Conservation (phyloP, 1,140 invertebrate genomes). For the Drosophila cardini region DNA sequence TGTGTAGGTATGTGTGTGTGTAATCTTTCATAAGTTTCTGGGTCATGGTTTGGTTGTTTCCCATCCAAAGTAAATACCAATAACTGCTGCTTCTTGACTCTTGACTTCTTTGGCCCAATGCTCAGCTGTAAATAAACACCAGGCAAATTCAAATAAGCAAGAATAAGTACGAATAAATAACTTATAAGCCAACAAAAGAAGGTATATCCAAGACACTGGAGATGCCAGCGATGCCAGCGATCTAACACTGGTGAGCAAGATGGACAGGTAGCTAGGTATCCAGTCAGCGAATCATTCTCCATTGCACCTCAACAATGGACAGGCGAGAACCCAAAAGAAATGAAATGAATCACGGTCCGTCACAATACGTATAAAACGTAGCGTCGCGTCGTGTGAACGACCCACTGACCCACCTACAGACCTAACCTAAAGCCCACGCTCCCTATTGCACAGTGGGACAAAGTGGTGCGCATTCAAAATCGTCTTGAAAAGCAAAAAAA, state of each 20-base stretch:
- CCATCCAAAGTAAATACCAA: conserved; percentile 54
- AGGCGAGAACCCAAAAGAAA: conserved; percentile 26
- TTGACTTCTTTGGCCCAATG: conserved; percentile 46
- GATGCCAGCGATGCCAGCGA: not conserved
- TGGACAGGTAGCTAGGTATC: conserved; percentile 17
- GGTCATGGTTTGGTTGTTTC: conserved; percentile 3
- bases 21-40: conserved; percentile 8
- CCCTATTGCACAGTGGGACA: conserved; percentile 8
- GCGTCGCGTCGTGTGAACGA: conserved; percentile 44
- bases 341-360: conserved; percentile 70
- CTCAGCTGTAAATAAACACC: conserved; percentile 78
- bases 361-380: conserved; percentile 49
- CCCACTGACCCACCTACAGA: conserved; percentile 41
- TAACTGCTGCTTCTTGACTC: conserved; percentile 19
- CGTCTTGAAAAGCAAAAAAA: too few species aligned
- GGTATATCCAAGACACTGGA: conserved; percentile 17
- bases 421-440: conserved; percentile 27
- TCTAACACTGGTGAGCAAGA: conserved; percentile 14
- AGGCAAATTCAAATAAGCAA: conserved; percentile 75
- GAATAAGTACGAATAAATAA: conserved; percentile 80
- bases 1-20: conserved; percentile 4
- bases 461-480: not conserved
- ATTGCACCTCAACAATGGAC: conserved; percentile 53
- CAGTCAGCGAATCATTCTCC: conserved; percentile 56
- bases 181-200: conserved; percentile 51